Evolutionary conservation across 2,797 vertebrate species (phyloP).

Genomic region (Pogonophryne albipinna): DNA sequence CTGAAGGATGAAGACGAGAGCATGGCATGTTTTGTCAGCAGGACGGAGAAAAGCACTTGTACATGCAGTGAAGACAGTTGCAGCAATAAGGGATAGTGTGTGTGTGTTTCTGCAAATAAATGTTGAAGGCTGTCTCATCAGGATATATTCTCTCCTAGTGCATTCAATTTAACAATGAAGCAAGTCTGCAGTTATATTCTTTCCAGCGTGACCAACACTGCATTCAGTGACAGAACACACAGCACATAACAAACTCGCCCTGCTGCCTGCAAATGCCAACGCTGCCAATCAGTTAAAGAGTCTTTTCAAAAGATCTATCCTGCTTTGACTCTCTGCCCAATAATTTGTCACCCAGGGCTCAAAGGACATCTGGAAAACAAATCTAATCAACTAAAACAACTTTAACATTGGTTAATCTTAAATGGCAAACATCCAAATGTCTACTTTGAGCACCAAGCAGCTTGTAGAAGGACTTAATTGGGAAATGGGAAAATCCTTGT

Average conservation of each 20-base stretch:
- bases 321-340: conserved; percentile 52
- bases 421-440: conserved; percentile 56
- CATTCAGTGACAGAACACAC: conserved; percentile 43
- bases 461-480: conserved; percentile 19
- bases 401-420: conserved; percentile 59
- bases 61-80: conserved; percentile 14
- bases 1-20: conserved; percentile 52
- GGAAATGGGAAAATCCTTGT: background rate
- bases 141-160: conserved; percentile 12
- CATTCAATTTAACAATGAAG: conserved; percentile 40
- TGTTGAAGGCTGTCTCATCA: conserved; percentile 23
- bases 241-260: conserved; percentile 38
- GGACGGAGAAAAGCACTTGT: conserved; percentile 45
- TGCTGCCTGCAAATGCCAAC: conserved; percentile 65
- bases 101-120: conserved; percentile 1
- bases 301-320: conserved; percentile 56
- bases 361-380: conserved; percentile 71
- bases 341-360: conserved; percentile 21
- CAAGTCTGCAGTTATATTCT: conserved; percentile 25
- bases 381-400: conserved; percentile 67
- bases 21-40: conserved; percentile 60
- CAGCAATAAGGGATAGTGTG: conserved; percentile 32
- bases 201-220: conserved; percentile 28
- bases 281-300: conserved; percentile 69
- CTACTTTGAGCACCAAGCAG: conserved; percentile 3